phyloP scores from a whole-genome alignment of 2,888 invertebrate genomes.

The Ligdia adustata region DNA sequence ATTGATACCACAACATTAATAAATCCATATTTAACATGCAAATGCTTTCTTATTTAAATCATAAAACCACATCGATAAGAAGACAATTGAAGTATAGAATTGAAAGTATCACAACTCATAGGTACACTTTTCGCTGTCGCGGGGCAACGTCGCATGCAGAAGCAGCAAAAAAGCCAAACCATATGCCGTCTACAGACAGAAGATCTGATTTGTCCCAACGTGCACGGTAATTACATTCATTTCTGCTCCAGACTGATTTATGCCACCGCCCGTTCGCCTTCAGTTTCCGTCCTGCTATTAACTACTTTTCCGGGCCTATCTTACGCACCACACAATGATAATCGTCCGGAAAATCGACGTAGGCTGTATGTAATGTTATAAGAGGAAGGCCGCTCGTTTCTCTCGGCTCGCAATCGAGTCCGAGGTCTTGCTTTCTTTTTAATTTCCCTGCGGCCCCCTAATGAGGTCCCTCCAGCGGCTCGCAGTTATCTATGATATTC shows the following conservation, averaged over 20 bases:
- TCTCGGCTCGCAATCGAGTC: slow-evolving; percentile 80
- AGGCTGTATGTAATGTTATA: slow-evolving; percentile 84
- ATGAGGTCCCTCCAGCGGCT: slow-evolving; percentile 79
- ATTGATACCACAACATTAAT: no score
- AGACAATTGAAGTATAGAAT: no score
- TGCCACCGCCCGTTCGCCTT: slow-evolving; percentile 54
- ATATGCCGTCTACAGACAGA: slow-evolving; percentile 23
- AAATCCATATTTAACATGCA: no score
- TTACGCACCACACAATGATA: slow-evolving; percentile 85
- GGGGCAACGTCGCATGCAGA: no score
- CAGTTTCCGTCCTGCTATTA: slow-evolving; percentile 64
- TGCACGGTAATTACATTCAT: slow-evolving; percentile 68
- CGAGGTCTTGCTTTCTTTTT: slow-evolving; percentile 84
- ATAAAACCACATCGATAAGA: no score
- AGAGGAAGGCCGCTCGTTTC: slow-evolving; percentile 78
- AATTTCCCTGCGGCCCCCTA: slow-evolving; percentile 84
- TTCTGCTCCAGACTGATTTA: slow-evolving; percentile 71
- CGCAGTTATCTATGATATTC: slow-evolving; percentile 84
- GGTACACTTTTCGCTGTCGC: no score
- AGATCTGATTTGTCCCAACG: slow-evolving; percentile 63
- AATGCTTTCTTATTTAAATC: no score
- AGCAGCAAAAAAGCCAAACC: no score
- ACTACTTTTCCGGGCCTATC: slow-evolving; percentile 73
- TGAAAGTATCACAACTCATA: no score
- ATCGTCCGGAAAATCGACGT: slow-evolving; percentile 82